Percentiles rank a stretch among this genome's conserved stretches.
Conservation (phyloP, 1,140 invertebrate species). For the Tribolium madens region DNA sequence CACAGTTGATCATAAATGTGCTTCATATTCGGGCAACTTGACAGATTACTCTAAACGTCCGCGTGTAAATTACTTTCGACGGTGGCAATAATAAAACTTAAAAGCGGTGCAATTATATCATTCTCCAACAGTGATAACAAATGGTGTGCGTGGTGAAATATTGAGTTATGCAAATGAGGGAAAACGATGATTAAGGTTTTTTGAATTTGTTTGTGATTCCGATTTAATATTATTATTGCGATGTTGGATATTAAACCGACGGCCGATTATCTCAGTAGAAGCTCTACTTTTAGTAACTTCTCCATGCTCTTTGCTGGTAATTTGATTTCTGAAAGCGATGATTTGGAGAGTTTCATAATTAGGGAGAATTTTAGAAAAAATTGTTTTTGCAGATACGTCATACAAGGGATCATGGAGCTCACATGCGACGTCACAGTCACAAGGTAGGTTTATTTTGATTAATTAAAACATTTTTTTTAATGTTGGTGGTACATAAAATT, state of each 20-base stretch:
- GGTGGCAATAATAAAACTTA: constrained; percentile 17
- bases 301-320: constrained; percentile 80
- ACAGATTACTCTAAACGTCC: constrained; percentile 55
- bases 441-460: constrained; percentile 68
- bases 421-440: constrained; percentile 74
- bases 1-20: constrained; percentile 63
- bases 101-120: constrained; percentile 16
- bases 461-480: background rate
- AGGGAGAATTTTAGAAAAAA: no score
- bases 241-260: constrained; percentile 80
- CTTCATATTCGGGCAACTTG: constrained; percentile 56
- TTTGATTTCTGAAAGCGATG: background rate
- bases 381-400: constrained; percentile 73
- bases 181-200: background rate
- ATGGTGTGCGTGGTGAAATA: constrained; percentile 20
- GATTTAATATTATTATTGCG: constrained; percentile 14
- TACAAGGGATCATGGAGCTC: constrained; percentile 79
- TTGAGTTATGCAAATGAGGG: constrained; percentile 1
- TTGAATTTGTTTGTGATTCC: background rate
- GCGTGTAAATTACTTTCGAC: constrained; percentile 22
- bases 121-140: background rate
- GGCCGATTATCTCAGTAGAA: constrained; percentile 77
- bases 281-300: constrained; percentile 79
- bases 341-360: no score
- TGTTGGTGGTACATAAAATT: no score